A percentile compares a stretch with the other conserved stretches of the same genome.
Conservation (phyloP, 37 sponge, comb jelly and placozoan genomes). For the Aphrocallistes beatrix region DNA sequence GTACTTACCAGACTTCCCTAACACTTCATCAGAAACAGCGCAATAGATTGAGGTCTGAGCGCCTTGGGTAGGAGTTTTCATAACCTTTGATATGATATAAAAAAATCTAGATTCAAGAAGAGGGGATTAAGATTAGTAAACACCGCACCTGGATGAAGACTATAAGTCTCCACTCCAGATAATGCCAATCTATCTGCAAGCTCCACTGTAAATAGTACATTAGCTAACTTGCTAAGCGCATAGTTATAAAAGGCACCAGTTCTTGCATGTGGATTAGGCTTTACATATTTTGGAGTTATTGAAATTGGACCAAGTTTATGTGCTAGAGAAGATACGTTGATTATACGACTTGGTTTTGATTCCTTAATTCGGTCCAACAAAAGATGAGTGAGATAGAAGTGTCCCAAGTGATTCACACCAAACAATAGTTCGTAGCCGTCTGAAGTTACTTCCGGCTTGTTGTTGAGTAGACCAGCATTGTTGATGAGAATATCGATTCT, state of each 20-base stretch:
- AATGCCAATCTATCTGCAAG: constrained; percentile 40
- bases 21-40: constrained; percentile 42
- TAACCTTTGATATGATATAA: not conserved
- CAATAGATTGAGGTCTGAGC: constrained; percentile 67
- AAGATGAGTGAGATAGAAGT: constrained; percentile 31
- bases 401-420: constrained; percentile 36
- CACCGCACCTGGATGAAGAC: constrained; percentile 62
- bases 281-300: constrained; percentile 29
- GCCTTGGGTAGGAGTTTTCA: constrained; percentile 49
- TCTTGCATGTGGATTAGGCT: constrained; percentile 12
- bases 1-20: constrained; percentile 51
- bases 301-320: constrained; percentile 14
- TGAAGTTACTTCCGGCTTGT: constrained; percentile 6
- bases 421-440: constrained; percentile 34
- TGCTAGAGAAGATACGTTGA: constrained; percentile 48
- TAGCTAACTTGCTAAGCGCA: constrained; percentile 62
- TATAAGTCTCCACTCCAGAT: constrained; percentile 57
- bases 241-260: constrained; percentile 28
- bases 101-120: not conserved
- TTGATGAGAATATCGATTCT: constrained; percentile 45
- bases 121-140: constrained; percentile 35
- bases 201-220: constrained; percentile 62
- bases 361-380: constrained; percentile 29
- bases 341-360: constrained; percentile 50
- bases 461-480: constrained; percentile 61